Base-by-base conservation (phyloP, 2,113 vertebrate species). In the Apodemus speciosus region DNA sequence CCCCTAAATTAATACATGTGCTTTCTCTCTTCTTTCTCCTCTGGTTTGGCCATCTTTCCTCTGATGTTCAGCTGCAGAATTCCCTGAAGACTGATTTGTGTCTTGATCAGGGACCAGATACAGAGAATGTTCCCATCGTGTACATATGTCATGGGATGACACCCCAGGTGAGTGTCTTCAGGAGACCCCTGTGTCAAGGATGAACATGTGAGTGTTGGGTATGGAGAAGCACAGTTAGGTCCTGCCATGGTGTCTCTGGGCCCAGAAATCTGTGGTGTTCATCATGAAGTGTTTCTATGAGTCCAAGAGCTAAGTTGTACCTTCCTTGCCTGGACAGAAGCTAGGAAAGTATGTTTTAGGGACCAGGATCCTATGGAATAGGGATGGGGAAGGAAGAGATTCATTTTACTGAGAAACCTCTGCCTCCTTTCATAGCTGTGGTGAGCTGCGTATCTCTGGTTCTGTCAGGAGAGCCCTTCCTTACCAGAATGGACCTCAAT, bases 101-200 rank as follows among this genome's bases (percentile, higher is more conserved):
- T 98, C 98, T 99, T 96, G 99, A 99, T 97, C 99, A 99, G 97
- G 99, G 99, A 13, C 99, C 99, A 32, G 99, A 99, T 93, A 99
- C 99, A 3, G 99, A 99, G 98, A 99, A 99, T 53, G 98, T 99
- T 75, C 99, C 99, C 87, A 99, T 99, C 96, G 96, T 99, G 97
- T 99, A 99, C 90, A 99, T 99, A 97, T 99, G 99, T 98, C 99
- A 99, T 0, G 99, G 99, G 91, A 99, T 99, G 99, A 99, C 99
- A 13, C 99, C 99, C 27, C 99, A 99, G 99, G 99, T 99, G 79
- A 98, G 98, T 98, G 98, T 98, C 18, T 89, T 23, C 49, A 8
- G 68, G 91, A 79, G 46, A 71, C 81, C 72, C 92, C 93, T 0
- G 0, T 21, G 27, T 32, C 2, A 0, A 18, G 32, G 15, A 38